These are phyloP conservation scores for Sus scrofa DNA, from an alignment of 2,113 vertebrate species.

Conservation along the genomic window T2T-Sscrofa CM000827.6:76337001-76337500, in stretches of 20 bases:
- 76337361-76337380: neutral
- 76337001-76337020: slow-evolving; percentile 69
- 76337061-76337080: slow-evolving; percentile 66
- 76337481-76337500: neutral
- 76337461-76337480: neutral
- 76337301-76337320: neutral
- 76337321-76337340: neutral
- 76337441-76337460: neutral
- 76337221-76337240: neutral
- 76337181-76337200: neutral
- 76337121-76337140: neutral
- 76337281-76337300: neutral
- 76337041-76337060: slow-evolving; percentile 60
- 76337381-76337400: neutral
- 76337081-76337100: slow-evolving; percentile 69
- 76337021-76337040: slow-evolving; percentile 54
- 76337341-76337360: neutral
- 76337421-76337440: neutral
- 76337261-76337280: neutral
- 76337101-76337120: neutral
- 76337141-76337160: neutral
- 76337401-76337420: neutral
- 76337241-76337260: neutral
- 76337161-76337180: neutral
- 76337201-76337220: neutral